Conservation (phyloP, 2,888 invertebrate species). For the Fragum whitleyi region DNA sequence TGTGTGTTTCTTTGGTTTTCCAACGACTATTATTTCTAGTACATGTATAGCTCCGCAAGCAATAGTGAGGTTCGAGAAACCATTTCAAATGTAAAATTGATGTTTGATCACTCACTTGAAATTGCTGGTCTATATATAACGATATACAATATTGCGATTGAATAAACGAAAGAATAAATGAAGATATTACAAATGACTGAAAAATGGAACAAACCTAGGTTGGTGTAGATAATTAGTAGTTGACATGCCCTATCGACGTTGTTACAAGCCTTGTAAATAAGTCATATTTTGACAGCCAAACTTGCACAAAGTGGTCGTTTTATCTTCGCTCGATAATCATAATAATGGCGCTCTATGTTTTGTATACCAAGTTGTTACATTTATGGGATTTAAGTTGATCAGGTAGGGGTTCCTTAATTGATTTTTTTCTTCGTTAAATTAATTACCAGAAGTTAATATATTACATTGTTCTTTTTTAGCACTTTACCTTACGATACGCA, state of each 20-base stretch:
- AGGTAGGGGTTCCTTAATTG: not conserved
- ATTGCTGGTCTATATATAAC: too few relatives aligned
- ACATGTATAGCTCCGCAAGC: too few relatives aligned
- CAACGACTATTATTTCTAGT: too few relatives aligned
- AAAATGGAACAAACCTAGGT: too few relatives aligned
- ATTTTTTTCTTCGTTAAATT: not conserved
- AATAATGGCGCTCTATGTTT: not conserved
- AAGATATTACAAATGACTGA: too few relatives aligned
- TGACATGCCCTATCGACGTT: not conserved
- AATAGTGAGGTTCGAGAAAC: too few relatives aligned
- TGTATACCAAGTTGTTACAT: not conserved
- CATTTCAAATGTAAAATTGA: too few relatives aligned
- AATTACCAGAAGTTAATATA: too few relatives aligned
- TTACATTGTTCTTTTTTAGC: too few relatives aligned
- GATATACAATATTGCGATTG: not conserved
- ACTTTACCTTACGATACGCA: too few relatives aligned
- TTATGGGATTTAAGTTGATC: not conserved
- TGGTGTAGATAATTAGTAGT: not conserved
- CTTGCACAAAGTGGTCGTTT: not conserved
- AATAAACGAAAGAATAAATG: not conserved
- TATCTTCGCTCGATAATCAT: not conserved
- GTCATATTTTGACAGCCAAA: not conserved
- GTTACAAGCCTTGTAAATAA: not conserved
- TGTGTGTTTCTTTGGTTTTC: too few relatives aligned
- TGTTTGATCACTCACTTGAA: too few relatives aligned